Conservation (phyloP, 2,797 vertebrate species). For the Ctenopoma kingsleyae region DNA sequence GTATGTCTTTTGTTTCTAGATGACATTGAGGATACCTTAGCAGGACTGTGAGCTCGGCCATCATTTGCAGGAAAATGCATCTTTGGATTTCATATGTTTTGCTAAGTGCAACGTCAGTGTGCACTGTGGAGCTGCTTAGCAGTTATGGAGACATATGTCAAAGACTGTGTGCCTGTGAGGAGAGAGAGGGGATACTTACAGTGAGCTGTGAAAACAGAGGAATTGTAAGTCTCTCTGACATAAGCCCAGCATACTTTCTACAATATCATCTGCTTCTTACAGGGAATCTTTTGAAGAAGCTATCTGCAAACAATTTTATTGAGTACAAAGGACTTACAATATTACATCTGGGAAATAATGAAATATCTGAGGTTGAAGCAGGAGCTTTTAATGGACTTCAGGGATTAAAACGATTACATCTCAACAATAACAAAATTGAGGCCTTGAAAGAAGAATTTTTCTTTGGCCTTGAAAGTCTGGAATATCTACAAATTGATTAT, state of each 20-base stretch:
- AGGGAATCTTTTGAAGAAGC: slow-evolving; percentile 92
- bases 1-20: slow-evolving; percentile 84
- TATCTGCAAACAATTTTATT: slow-evolving; percentile 92
- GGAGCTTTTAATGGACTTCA: slow-evolving; percentile 96
- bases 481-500: slow-evolving; percentile 98
- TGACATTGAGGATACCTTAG: slow-evolving; percentile 79
- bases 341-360: slow-evolving; percentile 95
- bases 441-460: slow-evolving; percentile 93
- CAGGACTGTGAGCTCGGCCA: slow-evolving; percentile 70
- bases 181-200: slow-evolving; percentile 93
- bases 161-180: slow-evolving; percentile 94
- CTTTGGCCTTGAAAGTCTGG: slow-evolving; percentile 93
- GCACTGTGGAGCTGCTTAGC: slow-evolving; percentile 90
- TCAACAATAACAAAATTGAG: slow-evolving; percentile 98
- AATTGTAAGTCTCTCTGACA: slow-evolving; percentile 92
- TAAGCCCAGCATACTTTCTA: slow-evolving; percentile 90
- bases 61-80: slow-evolving; percentile 89
- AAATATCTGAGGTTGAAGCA: slow-evolving; percentile 94
- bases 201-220: slow-evolving; percentile 97
- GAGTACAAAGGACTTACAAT: slow-evolving; percentile 94
- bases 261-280: slow-evolving; percentile 94
- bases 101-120: slow-evolving; percentile 89
- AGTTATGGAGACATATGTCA: slow-evolving; percentile 95
- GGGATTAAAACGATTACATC: slow-evolving; percentile 92
- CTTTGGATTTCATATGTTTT: slow-evolving; percentile 92